Percentiles rank a stretch among this genome's conserved stretches.
Conservation (phyloP, 2,888 invertebrate genomes). For the Rugalucina vietnamica region DNA sequence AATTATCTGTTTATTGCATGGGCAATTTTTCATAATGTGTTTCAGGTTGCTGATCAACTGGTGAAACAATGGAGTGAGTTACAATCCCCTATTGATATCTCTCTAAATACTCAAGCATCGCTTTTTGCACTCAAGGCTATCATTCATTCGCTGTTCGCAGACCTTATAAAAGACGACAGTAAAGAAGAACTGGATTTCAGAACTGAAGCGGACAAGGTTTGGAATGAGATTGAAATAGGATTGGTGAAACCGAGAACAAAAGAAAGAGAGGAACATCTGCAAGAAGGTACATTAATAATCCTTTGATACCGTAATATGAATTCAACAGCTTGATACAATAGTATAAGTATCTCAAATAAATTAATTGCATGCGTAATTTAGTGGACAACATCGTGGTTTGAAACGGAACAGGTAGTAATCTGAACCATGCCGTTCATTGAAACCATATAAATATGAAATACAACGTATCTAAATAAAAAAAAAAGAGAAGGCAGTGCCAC, state of each 20-base stretch:
- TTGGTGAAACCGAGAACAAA: constrained; percentile 66
- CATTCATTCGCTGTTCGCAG: constrained; percentile 75
- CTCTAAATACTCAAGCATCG: constrained; percentile 78
- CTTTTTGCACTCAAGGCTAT: constrained; percentile 77
- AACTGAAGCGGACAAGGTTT: constrained; percentile 77
- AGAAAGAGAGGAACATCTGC: constrained; percentile 68
- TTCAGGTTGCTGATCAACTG: constrained; percentile 76
- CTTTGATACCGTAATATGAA: too few species aligned
- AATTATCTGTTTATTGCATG: too few species aligned
- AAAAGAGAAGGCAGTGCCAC: too few species aligned
- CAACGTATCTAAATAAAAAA: too few species aligned
- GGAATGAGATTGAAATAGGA: constrained; percentile 76
- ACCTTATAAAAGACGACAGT: constrained; percentile 75
- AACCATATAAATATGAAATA: neutral
- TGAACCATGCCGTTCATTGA: neutral
- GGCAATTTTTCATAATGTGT: too few species aligned
- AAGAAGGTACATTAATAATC: constrained; percentile 67
- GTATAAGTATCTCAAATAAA: too few species aligned
- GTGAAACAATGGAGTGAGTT: constrained; percentile 75
- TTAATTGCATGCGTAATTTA: neutral
- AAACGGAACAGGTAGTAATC: too few species aligned
- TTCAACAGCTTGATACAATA: too few species aligned
- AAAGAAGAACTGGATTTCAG: constrained; percentile 71
- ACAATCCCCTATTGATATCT: constrained; percentile 80
- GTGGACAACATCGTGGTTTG: neutral